These are phyloP conservation scores for Rhodinocichla rosea DNA, from an alignment of 2,113 vertebrate species.

Conservation along the genomic window DNA sequence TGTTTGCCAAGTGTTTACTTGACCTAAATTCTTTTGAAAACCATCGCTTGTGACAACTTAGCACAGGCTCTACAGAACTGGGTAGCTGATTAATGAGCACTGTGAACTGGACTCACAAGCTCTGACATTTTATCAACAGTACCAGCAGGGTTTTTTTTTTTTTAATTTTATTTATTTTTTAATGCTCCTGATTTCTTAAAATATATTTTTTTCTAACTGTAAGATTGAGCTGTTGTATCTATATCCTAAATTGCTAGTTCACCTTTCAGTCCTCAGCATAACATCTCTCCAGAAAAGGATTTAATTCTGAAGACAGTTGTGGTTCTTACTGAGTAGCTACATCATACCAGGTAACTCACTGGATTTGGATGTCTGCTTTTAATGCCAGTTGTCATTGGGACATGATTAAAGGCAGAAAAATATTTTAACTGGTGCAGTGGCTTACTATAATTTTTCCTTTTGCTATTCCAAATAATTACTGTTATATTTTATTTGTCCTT, in stretches of 20 bases:
- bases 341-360: not conserved
- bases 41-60: not conserved
- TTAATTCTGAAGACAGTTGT: not conserved
- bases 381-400: not conserved
- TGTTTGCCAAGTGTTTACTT: constrained; percentile 8
- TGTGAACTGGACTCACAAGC: not conserved
- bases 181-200: not conserved
- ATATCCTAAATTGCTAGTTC: not conserved
- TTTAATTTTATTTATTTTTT: not conserved
- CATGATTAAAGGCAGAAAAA: not conserved
- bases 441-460: not conserved
- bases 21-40: constrained; percentile 44
- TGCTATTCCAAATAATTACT: not conserved
- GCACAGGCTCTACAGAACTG: not conserved
- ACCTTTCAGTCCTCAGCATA: not conserved
- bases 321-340: not conserved
- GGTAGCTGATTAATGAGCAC: not conserved
- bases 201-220: not conserved
- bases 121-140: not conserved
- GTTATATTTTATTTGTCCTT: not conserved
- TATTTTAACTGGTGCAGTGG: not conserved
- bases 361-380: not conserved
- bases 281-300: not conserved
- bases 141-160: not conserved
- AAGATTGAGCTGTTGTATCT: not conserved